A percentile compares a stretch with the other conserved stretches of the same genome.
These are phyloP conservation scores for Heliconius melpomene DNA, from an alignment of 1,140 invertebrate species.

Conservation along the genomic window DNA sequence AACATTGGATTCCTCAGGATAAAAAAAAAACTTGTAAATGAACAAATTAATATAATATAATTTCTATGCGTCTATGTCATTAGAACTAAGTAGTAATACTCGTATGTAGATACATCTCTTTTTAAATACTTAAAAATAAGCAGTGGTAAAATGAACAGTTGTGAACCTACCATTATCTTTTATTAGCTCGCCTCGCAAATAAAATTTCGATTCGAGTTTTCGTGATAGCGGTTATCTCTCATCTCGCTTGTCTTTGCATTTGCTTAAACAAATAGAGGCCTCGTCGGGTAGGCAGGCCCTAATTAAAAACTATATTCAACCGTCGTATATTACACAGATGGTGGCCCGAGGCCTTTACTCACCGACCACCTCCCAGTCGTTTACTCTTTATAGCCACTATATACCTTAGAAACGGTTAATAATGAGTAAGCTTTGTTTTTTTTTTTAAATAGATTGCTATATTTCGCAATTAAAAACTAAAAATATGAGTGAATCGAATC, in stretches of 20 bases:
- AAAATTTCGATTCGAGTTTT: constrained; percentile 17
- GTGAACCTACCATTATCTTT: constrained; percentile 17
- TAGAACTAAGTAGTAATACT: no score
- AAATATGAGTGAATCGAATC: background rate
- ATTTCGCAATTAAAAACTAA: constrained; percentile 18
- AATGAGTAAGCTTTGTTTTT: constrained; percentile 12
- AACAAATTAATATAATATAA: no score
- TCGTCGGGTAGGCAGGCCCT: constrained; percentile 69
- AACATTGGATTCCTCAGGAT: no score
- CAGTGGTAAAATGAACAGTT: background rate
- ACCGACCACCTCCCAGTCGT: constrained; percentile 57
- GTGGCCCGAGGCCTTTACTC: constrained; percentile 60
- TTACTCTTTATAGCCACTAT: constrained; percentile 48
- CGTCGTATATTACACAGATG: constrained; percentile 67
- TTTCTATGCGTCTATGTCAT: no score
- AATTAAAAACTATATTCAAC: constrained; percentile 75
- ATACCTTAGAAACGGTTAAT: constrained; percentile 29
- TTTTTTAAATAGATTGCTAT: constrained; percentile 14
- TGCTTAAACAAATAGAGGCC: constrained; percentile 73
- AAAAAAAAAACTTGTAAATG: no score
- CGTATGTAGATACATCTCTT: no score
- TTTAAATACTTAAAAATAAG: background rate
- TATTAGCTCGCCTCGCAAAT: constrained; percentile 21
- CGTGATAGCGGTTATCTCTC: constrained; percentile 55
- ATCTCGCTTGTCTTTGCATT: constrained; percentile 63